Evolutionary conservation across 2,888 invertebrate genomes (phyloP).

Genomic region (Ditula angustiorana): DNA sequence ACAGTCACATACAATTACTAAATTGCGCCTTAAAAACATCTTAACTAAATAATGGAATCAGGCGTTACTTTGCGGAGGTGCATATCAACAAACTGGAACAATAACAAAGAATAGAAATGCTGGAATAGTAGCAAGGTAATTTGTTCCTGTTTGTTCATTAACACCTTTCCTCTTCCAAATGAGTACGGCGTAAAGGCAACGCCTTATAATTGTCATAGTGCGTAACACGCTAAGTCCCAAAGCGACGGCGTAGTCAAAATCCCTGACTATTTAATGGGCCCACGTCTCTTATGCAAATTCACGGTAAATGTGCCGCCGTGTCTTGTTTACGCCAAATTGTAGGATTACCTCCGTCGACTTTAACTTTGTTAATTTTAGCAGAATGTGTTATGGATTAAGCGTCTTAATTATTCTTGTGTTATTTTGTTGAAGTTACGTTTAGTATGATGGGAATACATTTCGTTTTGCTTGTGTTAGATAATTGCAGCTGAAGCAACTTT

Average conservation of each 20-base stretch:
- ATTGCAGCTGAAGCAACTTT: neutral
- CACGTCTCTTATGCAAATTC: slow-evolving; percentile 43
- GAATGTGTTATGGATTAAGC: slow-evolving; percentile 33
- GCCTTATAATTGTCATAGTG: slow-evolving; percentile 17
- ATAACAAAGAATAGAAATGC: too few relatives aligned
- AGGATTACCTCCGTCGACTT: slow-evolving; percentile 37
- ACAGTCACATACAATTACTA: too few relatives aligned
- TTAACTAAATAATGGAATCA: too few relatives aligned
- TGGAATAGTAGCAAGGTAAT: too few relatives aligned
- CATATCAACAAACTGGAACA: too few relatives aligned
- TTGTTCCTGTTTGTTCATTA: too few relatives aligned
- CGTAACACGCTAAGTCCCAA: slow-evolving; percentile 16
- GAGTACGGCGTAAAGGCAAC: neutral
- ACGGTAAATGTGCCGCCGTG: slow-evolving; percentile 40
- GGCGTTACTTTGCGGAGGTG: too few relatives aligned
- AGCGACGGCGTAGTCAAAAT: slow-evolving; percentile 21
- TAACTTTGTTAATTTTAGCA: slow-evolving; percentile 38
- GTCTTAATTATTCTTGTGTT: slow-evolving; percentile 25
- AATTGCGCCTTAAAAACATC: too few relatives aligned
- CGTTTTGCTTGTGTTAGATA: neutral
- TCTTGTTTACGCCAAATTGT: slow-evolving; percentile 43
- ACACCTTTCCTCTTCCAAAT: too few relatives aligned
- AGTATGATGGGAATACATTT: neutral
- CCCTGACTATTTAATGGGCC: slow-evolving; percentile 32
- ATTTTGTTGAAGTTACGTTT: slow-evolving; percentile 9